A percentile compares a stretch with the other conserved stretches of the same genome.
Conservation (phyloP, 2,797 vertebrate genomes). For the Pseudomugil gertrudae region DNA sequence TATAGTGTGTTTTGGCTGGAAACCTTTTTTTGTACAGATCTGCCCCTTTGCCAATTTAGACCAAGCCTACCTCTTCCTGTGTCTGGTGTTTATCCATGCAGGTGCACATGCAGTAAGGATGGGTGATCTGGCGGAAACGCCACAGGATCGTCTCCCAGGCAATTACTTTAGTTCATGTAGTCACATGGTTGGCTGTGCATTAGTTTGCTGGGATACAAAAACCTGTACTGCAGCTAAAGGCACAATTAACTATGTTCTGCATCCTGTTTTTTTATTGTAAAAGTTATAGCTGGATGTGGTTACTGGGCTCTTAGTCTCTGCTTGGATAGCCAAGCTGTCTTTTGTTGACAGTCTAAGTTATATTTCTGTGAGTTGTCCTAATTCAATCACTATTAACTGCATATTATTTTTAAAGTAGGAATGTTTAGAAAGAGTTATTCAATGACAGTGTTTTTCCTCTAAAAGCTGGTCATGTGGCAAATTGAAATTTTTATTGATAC, state of each 20-base stretch:
- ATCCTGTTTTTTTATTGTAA: constrained; percentile 5
- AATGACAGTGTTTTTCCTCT: too few relatives aligned
- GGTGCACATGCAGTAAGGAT: constrained; percentile 14
- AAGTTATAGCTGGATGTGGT: constrained; percentile 5
- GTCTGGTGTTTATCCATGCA: constrained; percentile 14
- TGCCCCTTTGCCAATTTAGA: neutral
- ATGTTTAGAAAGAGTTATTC: neutral
- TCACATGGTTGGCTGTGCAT: neutral
- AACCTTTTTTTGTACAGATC: constrained; percentile 12
- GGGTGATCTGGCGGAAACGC: neutral
- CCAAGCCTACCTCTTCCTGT: constrained; percentile 2
- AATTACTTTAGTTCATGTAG: neutral
- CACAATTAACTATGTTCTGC: neutral
- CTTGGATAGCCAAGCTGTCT: neutral
- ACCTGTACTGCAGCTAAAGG: neutral
- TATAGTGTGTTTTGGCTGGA: constrained; percentile 16
- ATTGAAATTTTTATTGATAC: neutral
- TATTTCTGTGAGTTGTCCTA: neutral
- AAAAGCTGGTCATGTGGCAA: neutral
- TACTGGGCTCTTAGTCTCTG: neutral
- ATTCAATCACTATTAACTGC: neutral
- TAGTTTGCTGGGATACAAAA: neutral
- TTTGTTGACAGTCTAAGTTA: neutral
- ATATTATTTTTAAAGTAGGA: neutral
- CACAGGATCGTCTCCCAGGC: neutral